A percentile compares a stretch with the other conserved stretches of the same genome.
Conservation (phyloP, 1,140 invertebrate genomes). For the Papilio xuthus region DNA sequence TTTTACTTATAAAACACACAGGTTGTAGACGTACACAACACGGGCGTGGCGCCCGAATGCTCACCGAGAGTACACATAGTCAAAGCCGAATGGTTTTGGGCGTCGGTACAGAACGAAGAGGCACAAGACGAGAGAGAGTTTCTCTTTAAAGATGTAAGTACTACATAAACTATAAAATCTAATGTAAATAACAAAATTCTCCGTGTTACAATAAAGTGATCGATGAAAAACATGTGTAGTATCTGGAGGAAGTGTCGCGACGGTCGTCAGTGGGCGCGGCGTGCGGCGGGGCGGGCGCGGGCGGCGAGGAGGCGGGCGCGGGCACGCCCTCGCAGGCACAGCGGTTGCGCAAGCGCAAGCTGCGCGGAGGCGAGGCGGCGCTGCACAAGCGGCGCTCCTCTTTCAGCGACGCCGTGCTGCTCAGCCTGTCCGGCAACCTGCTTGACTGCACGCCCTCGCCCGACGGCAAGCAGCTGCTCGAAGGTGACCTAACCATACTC, state of each 20-base stretch:
- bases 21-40: slow-evolving; percentile 91
- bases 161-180: neutral
- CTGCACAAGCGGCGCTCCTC: slow-evolving; percentile 90
- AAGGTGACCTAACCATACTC: slow-evolving; percentile 73
- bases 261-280: slow-evolving; percentile 81
- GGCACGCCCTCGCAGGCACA: slow-evolving; percentile 70
- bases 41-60: slow-evolving; percentile 85
- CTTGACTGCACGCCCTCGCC: slow-evolving; percentile 92
- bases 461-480: slow-evolving; percentile 85
- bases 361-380: slow-evolving; percentile 83
- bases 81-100: slow-evolving; percentile 98
- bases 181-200: too few relatives aligned
- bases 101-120: slow-evolving; percentile 96
- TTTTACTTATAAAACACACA: slow-evolving; percentile 58
- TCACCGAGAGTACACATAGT: slow-evolving; percentile 86
- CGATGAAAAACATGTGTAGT: slow-evolving; percentile 67
- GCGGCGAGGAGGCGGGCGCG: slow-evolving; percentile 44
- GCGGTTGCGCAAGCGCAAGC: slow-evolving; percentile 87
- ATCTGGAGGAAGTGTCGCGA: slow-evolving; percentile 84
- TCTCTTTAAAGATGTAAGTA: slow-evolving; percentile 90
- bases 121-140: slow-evolving; percentile 95
- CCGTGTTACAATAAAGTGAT: neutral
- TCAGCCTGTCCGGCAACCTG: slow-evolving; percentile 93
- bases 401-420: slow-evolving; percentile 89
- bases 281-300: slow-evolving; percentile 49